A percentile compares a stretch with the other conserved stretches of the same genome.
Evolutionary conservation across 2,797 vertebrate species (phyloP).

Genomic region (Gouania willdenowi): DNA sequence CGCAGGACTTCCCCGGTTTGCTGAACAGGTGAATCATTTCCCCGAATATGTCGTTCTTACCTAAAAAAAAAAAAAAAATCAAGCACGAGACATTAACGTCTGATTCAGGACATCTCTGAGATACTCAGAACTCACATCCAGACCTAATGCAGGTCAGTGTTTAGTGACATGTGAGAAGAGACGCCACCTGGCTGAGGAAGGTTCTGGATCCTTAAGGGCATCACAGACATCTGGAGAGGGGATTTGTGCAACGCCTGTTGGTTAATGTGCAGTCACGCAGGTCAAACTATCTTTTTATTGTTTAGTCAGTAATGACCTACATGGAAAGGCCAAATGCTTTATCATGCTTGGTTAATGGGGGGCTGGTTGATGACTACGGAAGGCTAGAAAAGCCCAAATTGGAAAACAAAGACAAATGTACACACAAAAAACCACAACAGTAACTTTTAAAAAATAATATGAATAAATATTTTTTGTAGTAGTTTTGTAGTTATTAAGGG

Average conservation of each 20-base stretch:
- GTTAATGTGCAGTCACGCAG: conserved; percentile 4
- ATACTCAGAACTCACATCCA: too few species aligned
- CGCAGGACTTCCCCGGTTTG: conserved; percentile 95
- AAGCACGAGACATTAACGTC: background rate
- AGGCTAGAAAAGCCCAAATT: too few species aligned
- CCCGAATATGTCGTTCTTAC: conserved; percentile 98
- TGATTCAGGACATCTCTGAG: too few species aligned
- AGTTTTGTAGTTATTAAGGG: too few species aligned
- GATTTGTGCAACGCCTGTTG: conserved; percentile 5
- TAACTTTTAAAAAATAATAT: too few species aligned
- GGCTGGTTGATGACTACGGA: too few species aligned
- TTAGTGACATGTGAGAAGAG: conserved; percentile 11
- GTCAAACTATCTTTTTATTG: conserved; percentile 7
- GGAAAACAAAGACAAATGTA: too few species aligned
- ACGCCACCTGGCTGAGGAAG: conserved; percentile 16
- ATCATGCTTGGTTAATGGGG: too few species aligned
- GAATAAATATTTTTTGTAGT: too few species aligned
- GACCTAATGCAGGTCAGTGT: too few species aligned
- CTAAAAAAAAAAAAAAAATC: conserved; percentile 50
- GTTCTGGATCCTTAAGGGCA: conserved; percentile 11
- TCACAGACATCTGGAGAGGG: conserved; percentile 9
- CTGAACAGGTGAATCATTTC: conserved; percentile 94
- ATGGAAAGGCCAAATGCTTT: conserved; percentile 1
- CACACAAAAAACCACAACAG: too few species aligned
- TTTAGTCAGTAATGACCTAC: conserved; percentile 14